Evolutionary conservation across 2,797 vertebrate genomes (phyloP), one percentile per base, ranked within the genome.

Genomic region (Margarornis squamiger): DNA sequence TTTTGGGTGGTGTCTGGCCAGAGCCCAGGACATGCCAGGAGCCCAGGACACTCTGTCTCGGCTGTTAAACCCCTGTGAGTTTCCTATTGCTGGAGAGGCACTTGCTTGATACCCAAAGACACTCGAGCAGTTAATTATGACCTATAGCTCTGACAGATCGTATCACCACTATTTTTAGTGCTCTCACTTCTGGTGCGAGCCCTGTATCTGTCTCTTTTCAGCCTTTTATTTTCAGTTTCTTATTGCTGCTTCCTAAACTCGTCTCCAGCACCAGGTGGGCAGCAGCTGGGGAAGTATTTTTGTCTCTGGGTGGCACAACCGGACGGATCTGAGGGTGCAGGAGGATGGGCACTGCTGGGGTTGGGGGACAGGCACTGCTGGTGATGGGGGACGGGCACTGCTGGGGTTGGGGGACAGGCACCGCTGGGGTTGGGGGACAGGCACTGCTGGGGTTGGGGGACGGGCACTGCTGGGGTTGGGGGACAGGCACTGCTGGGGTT

Each of bases 231-330:
- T 94, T 95, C 95, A 86, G 90, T 96, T 96, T 92, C 93, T 90
- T 68, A 48, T 57, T 76, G 86, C 80, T 19, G 11, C 90, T 92
- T 82, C 94, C 78, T 63, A 72, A 89, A 70, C 23, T 73, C 0
- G 0, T 48, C 73, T 34, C 75, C 32, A 81, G 86, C 80, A 72
- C 93, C 90, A 92, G 93, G 96, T 94, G 92, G 94, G 81, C 87
- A 92, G 83, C 96, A 97, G 89, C 93, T 96, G 95, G 79, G 43
- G 59, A 65, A 51, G 63, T 96, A 94, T 95, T 97, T 97, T 92
- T 82, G 71, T 95, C 89, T 61, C 72, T 1, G 1, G 43, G 51
- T 10, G 38, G 70, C 80, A 43, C 66, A 90, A 17, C 0, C 2
- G 63, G 77, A 54, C 0, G 18, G 41, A 49, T 48, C 2, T 0